Conservation (phyloP, 2,888 invertebrate species). For the Zootermopsis nevadensis region DNA sequence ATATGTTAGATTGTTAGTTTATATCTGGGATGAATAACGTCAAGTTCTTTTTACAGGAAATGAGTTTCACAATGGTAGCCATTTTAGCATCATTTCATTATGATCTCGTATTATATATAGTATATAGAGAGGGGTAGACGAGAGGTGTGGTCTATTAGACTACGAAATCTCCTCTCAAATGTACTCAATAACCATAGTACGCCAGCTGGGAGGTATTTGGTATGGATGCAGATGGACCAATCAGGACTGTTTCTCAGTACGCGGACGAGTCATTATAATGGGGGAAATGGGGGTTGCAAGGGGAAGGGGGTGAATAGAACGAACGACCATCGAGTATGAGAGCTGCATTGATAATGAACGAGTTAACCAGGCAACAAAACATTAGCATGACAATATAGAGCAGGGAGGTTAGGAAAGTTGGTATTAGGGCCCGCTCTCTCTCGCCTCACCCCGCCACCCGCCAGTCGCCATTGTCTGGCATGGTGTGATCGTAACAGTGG, state of each 20-base stretch:
- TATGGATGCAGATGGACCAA: constrained; percentile 47
- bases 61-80: constrained; percentile 25
- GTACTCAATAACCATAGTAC: constrained; percentile 33
- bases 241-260: constrained; percentile 30
- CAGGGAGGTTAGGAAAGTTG: constrained; percentile 4
- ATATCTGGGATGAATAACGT: not conserved
- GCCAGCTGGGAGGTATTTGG: constrained; percentile 13
- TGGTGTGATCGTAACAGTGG: constrained; percentile 22
- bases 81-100: constrained; percentile 32
- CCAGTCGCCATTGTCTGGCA: constrained; percentile 12
- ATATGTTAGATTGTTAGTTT: constrained; percentile 18
- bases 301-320: not conserved
- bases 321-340: constrained; percentile 22
- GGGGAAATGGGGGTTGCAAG: not conserved
- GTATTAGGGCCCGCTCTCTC: not conserved
- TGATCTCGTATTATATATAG: not conserved
- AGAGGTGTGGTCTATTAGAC: constrained; percentile 35
- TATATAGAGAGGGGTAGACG: not conserved
- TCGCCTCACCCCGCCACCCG: too few species aligned
- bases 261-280: constrained; percentile 24
- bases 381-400: constrained; percentile 49
- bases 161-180: not conserved
- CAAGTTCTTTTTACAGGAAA: not conserved
- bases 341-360: constrained; percentile 46
- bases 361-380: constrained; percentile 44